Base-by-base conservation (phyloP, 2,113 vertebrate genomes). In the Petrocephalus zakoni region DNA sequence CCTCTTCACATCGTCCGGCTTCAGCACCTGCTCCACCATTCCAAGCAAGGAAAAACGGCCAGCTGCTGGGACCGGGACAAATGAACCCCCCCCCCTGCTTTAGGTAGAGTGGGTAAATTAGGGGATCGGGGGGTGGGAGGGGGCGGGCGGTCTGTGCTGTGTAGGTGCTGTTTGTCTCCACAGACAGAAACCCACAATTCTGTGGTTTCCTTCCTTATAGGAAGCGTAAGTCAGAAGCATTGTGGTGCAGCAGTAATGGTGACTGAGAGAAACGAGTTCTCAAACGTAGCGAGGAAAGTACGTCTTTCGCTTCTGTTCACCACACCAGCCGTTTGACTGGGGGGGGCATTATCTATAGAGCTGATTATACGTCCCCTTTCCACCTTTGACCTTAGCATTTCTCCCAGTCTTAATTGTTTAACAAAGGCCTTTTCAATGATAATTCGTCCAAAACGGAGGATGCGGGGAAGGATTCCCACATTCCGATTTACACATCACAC, bases 171-270 rank as follows among this genome's bases (percentile, higher is more conserved):
- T 55, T 55, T 55, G 22, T 55, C 56, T 21, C 34, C 87, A 46
- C 72, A 56, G 29, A 81, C 29, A 55, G 72, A 81, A 61, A 72
- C 21, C 86, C 17, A 56, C 15, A 4, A 5, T 61, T 19, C 86
- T 34, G 81, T 56, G n/a, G 37, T 78, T 90, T 91, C 89, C 89
- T 90, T 91, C 90, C 90, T 89, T 37, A 46, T 19, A 91, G 89
- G 90, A 91, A 91, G 86, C 56, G 10, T 86, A 25, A 22, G 75
- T 51, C 22, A 19, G 64, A 55, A 22, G 72, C 58, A 46, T 88
- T 51, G 49, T 85, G 49, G 53, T 34, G 56, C 17, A 37, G 47
- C 42, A 87, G 78, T 78, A 88, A 91, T 75, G 56, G 87, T 88
- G 51, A 88, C 75, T 88, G 86, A 81, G 21, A 47, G 53, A 85